Evolutionary conservation across 2,888 invertebrate species (phyloP).

Genomic region (Panopea generosa): DNA sequence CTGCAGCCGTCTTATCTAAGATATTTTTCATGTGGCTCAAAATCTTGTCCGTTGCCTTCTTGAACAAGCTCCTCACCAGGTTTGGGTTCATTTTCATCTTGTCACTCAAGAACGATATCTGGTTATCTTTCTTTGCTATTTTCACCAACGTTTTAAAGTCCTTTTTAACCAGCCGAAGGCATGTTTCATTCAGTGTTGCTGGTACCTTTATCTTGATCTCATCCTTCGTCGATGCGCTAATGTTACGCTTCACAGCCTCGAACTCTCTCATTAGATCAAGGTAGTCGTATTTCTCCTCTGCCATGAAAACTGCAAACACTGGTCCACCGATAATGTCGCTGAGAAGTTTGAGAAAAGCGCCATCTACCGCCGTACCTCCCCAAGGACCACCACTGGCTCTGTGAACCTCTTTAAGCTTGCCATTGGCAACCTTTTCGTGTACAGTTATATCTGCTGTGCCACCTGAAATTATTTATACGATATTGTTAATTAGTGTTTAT

Average conservation of each 20-base stretch:
- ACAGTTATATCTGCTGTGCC: slow-evolving; percentile 63
- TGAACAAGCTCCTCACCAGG: slow-evolving; percentile 38
- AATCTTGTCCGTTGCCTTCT: slow-evolving; percentile 51
- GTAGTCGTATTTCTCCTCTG: slow-evolving; percentile 42
- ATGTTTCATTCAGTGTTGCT: slow-evolving; percentile 42
- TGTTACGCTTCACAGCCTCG: slow-evolving; percentile 53
- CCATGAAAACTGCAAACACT: slow-evolving; percentile 35
- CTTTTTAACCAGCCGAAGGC: slow-evolving; percentile 31
- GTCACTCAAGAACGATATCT: slow-evolving; percentile 42
- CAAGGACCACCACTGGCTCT: slow-evolving; percentile 63
- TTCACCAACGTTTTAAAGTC: slow-evolving; percentile 43
- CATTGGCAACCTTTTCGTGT: slow-evolving; percentile 51
- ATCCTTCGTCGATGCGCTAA: slow-evolving; percentile 32
- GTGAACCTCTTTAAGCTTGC: slow-evolving; percentile 53
- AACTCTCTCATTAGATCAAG: slow-evolving; percentile 56
- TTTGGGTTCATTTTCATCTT: slow-evolving; percentile 47
- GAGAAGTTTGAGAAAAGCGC: slow-evolving; percentile 43
- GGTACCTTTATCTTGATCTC: slow-evolving; percentile 47
- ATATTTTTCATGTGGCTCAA: slow-evolving; percentile 51
- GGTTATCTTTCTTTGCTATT: slow-evolving; percentile 33
- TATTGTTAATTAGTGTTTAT: no score
- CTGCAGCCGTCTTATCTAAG: slow-evolving; percentile 25
- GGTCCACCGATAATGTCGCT: slow-evolving; percentile 51
- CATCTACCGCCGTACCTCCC: slow-evolving; percentile 59
- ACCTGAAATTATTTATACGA: slow-evolving; percentile 43